Base-by-base conservation (phyloP, 2,888 invertebrate genomes). In the Dichetophora obliterata region DNA sequence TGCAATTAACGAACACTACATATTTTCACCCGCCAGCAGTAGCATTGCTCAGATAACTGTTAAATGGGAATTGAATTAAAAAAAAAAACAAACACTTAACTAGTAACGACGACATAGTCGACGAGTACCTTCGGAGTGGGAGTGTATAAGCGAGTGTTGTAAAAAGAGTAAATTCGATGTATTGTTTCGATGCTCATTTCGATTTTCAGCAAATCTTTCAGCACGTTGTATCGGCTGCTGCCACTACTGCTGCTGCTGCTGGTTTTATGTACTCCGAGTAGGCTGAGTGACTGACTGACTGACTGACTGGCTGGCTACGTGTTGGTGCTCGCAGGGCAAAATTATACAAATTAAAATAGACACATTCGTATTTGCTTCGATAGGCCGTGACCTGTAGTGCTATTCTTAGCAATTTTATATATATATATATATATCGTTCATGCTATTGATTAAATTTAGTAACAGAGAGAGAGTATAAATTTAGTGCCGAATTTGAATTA, bases 341-440 rank as follows among this genome's bases (percentile, higher is more conserved):
- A 75, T 75, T 68, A 57, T 72, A 72, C 65, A 78, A 75, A 68
- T 69, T 59, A 75, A 75, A 72, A 73, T 43, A 75, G 61, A 69
- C 72, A 69, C 69, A 66, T 68, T 72, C 71, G 52, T 59, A 59
- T 79, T 81, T 83, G 82, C 82, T 84, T 81, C 84, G 82, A 84
- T 83, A 84, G 86, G 87, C 86, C 86, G 82, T 86, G 87, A 87
- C 86, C 87, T 85, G 86, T 81, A 84, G 84, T 84, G 85, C 85
- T 86, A 86, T 86, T 84, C 84, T 82, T 87, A 86, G 84, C 80
- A 76, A 80, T 82, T 78, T 43, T 84, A n/a, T n/a, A n/a, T n/a
- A n/a, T n/a, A n/a, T n/a, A n/a, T n/a, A 85, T 86, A 84, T 83
- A 87, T 86, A 84, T 86, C 85, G 84, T 85, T 84, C 84, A 86